Evolutionary conservation across 2,888 invertebrate genomes (phyloP).

Genomic region (Dione vanillae): DNA sequence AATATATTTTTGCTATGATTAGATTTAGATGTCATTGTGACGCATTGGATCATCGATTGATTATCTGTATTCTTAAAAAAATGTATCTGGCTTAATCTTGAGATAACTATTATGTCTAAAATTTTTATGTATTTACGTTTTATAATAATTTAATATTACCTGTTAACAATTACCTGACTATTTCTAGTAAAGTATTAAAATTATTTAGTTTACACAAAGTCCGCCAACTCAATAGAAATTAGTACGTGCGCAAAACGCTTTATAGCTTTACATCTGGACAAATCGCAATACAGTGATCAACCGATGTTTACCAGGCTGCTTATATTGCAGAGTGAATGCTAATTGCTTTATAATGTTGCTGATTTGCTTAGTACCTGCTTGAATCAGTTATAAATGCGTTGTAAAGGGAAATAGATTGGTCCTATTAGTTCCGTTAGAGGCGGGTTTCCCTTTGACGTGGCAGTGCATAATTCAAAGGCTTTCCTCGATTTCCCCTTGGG

Average conservation of each 20-base stretch:
- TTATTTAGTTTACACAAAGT: background rate
- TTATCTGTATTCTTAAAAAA: too few species aligned
- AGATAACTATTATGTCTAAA: too few species aligned
- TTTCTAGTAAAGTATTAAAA: too few species aligned
- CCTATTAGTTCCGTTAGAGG: slow-evolving; percentile 54
- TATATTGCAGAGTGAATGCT: slow-evolving; percentile 10
- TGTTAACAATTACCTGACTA: too few species aligned
- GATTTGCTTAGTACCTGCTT: slow-evolving; percentile 49
- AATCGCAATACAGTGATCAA: background rate
- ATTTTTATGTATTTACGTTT: too few species aligned
- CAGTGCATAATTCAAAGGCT: slow-evolving; percentile 56
- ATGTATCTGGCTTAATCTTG: too few species aligned
- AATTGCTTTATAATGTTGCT: slow-evolving; percentile 35
- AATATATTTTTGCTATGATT: too few species aligned
- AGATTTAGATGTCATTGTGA: too few species aligned
- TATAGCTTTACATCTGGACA: background rate
- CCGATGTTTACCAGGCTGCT: background rate
- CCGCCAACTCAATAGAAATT: background rate
- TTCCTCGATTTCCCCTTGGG: slow-evolving; percentile 52
- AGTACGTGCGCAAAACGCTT: background rate
- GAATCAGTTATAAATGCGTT: slow-evolving; percentile 50
- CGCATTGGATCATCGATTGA: too few species aligned
- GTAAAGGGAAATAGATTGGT: slow-evolving; percentile 56
- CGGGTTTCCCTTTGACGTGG: slow-evolving; percentile 55
- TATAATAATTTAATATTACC: too few species aligned